phyloP scores from a whole-genome alignment of 2,113 vertebrate genomes.

The Microtus ochrogaster region DNA sequence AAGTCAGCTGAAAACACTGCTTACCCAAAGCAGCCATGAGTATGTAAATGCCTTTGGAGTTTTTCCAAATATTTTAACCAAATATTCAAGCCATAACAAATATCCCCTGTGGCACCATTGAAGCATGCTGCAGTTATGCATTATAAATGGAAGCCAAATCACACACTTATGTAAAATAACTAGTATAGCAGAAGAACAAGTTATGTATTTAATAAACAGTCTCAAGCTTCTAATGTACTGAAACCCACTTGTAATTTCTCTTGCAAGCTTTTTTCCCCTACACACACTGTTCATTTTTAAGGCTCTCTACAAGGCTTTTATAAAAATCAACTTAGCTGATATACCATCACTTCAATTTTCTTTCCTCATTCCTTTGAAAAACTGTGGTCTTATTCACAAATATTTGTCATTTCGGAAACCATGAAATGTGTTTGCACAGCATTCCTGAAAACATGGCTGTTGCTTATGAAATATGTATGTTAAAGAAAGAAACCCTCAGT shows the following conservation, averaged over 20 bases:
- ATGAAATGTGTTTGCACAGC: slow-evolving; percentile 51
- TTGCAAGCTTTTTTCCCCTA: slow-evolving; percentile 1
- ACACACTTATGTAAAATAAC: slow-evolving; percentile 78
- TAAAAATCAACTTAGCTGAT: slow-evolving; percentile 73
- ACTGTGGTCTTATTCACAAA: background rate
- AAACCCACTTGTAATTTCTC: slow-evolving; percentile 74
- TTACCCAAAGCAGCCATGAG: slow-evolving; percentile 47
- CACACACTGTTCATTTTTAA: slow-evolving; percentile 74
- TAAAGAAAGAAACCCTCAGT: slow-evolving; percentile 31
- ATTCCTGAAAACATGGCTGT: slow-evolving; percentile 52
- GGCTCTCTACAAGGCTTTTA: slow-evolving; percentile 64
- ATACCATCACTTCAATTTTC: slow-evolving; percentile 71
- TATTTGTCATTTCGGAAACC: slow-evolving; percentile 67
- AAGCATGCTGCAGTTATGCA: slow-evolving; percentile 66
- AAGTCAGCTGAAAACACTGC: slow-evolving; percentile 44
- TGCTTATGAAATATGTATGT: slow-evolving; percentile 65
- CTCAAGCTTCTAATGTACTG: slow-evolving; percentile 75
- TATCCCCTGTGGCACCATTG: slow-evolving; percentile 53
- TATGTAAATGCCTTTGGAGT: slow-evolving; percentile 65
- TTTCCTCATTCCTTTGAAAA: slow-evolving; percentile 77
- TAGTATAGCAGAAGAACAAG: slow-evolving; percentile 79
- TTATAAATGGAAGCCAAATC: slow-evolving; percentile 78
- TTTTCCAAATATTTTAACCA: slow-evolving; percentile 80
- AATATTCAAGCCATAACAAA: slow-evolving; percentile 76
- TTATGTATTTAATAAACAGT: slow-evolving; percentile 81